phyloP scores from a whole-genome alignment of 2,113 vertebrate species.

The Lagopus leucura region DNA sequence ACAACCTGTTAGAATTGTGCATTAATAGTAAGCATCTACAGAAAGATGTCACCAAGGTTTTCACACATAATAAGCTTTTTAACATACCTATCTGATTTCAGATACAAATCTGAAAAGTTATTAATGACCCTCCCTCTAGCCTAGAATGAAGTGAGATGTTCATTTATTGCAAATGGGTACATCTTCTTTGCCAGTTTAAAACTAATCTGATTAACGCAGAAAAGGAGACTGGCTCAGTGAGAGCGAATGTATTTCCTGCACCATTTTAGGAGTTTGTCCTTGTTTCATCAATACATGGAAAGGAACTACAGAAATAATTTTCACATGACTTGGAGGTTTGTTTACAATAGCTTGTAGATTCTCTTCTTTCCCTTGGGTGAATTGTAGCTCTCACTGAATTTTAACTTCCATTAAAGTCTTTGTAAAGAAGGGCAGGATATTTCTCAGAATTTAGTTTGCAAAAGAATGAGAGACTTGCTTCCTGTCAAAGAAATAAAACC shows the following conservation, averaged over 20 bases:
- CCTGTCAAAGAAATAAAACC: not conserved
- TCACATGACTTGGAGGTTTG: not conserved
- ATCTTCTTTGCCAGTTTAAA: not conserved
- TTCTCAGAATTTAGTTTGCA: slow-evolving; percentile 15
- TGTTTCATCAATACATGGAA: slow-evolving; percentile 1
- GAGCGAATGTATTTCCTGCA: not conserved
- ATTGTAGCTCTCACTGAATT: not conserved
- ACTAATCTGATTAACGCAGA: slow-evolving; percentile 9
- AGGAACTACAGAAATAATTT: slow-evolving; percentile 3
- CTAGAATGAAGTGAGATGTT: slow-evolving; percentile 10
- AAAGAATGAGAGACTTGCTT: not conserved
- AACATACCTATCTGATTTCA: slow-evolving; percentile 16
- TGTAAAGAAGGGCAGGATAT: not conserved
- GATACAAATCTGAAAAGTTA: slow-evolving; percentile 4
- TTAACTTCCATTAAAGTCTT: not conserved
- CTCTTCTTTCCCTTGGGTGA: not conserved
- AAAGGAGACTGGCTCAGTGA: not conserved
- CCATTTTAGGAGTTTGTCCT: not conserved
- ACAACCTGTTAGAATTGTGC: slow-evolving; percentile 21
- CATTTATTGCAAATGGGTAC: not conserved
- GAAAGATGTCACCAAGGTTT: slow-evolving; percentile 23
- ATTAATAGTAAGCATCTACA: slow-evolving; percentile 14
- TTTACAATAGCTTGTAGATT: not conserved
- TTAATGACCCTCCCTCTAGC: slow-evolving; percentile 32
- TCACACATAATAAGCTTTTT: not conserved